phyloP scores from a whole-genome alignment of 2,113 vertebrate genomes.

The Salvelinus namaycush region DNA sequence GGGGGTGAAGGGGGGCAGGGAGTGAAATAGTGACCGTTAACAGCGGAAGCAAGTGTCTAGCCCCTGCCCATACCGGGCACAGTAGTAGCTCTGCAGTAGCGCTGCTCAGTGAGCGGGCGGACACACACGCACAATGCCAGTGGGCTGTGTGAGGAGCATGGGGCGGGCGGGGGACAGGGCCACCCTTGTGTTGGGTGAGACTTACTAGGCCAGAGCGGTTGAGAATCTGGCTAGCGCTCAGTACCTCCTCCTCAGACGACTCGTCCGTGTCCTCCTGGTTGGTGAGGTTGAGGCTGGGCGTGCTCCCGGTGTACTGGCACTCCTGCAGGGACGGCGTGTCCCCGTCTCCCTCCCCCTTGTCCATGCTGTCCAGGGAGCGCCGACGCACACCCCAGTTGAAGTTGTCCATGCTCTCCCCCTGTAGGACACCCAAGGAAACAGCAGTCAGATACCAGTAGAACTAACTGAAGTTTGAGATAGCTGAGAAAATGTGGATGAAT shows the following conservation, averaged over 20 bases:
- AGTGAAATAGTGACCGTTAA: constrained; percentile 48
- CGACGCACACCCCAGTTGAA: constrained; percentile 99
- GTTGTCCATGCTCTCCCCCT: constrained; percentile 99
- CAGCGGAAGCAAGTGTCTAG: constrained; percentile 74
- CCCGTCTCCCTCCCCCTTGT: constrained; percentile 98
- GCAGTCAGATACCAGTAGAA: constrained; percentile 28
- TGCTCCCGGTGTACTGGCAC: constrained; percentile 91
- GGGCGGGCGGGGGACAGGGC: neutral
- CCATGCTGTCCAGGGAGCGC: constrained; percentile 95
- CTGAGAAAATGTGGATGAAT: too few relatives aligned
- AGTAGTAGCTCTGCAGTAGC: neutral
- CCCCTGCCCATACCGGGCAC: constrained; percentile 39
- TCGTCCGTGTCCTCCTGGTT: constrained; percentile 98
- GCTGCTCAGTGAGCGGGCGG: neutral
- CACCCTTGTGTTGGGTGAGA: constrained; percentile 48
- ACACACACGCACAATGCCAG: constrained; percentile 65
- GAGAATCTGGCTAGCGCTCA: constrained; percentile 95
- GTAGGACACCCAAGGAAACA: constrained; percentile 52
- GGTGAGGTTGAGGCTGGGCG: constrained; percentile 94
- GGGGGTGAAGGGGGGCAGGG: constrained; percentile 11
- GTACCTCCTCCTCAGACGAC: constrained; percentile 96
- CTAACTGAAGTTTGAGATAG: neutral
- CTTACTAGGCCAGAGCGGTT: constrained; percentile 89
- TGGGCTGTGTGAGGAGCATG: constrained; percentile 45
- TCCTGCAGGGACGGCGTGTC: constrained; percentile 95